Evolutionary conservation across 2,113 vertebrate genomes (phyloP).

Genomic region (Lichenostomus cassidix): DNA sequence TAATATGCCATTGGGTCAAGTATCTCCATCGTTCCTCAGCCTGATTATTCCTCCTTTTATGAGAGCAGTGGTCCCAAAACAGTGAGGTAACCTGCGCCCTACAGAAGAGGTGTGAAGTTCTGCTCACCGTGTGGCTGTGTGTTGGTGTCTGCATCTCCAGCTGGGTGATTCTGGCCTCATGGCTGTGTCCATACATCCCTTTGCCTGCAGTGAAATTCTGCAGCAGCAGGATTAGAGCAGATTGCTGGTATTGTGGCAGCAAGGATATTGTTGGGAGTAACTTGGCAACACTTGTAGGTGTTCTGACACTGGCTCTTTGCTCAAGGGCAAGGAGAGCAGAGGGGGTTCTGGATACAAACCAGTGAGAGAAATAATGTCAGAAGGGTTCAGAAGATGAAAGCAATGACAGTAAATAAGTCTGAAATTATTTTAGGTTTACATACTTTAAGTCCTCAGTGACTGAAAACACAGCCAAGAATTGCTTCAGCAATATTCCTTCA

Average conservation of each 20-base stretch:
- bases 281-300: slow-evolving; percentile 72
- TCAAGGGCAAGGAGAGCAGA: slow-evolving; percentile 77
- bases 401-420: slow-evolving; percentile 58
- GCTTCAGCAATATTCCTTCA: slow-evolving; percentile 78
- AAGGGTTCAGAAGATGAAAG: slow-evolving; percentile 71
- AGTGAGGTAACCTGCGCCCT: not conserved
- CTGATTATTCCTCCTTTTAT: not conserved
- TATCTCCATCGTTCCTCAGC: not conserved
- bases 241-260: slow-evolving; percentile 74
- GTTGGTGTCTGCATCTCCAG: not conserved
- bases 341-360: slow-evolving; percentile 62
- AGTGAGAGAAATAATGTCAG: slow-evolving; percentile 63
- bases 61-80: not conserved
- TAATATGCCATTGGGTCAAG: not conserved
- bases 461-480: slow-evolving; percentile 77
- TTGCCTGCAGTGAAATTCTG: slow-evolving; percentile 51
- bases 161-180: not conserved
- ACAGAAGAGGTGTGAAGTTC: not conserved
- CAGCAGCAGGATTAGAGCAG: slow-evolving; percentile 72
- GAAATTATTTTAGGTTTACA: slow-evolving; percentile 74
- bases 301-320: slow-evolving; percentile 71
- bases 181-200: not conserved
- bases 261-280: slow-evolving; percentile 72
- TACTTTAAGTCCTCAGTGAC: slow-evolving; percentile 70
- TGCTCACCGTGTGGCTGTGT: not conserved